A percentile compares a stretch with the other conserved stretches of the same genome.
phyloP scores from a whole-genome alignment of 2,113 vertebrate species.

The Eidolon helvum region DNA sequence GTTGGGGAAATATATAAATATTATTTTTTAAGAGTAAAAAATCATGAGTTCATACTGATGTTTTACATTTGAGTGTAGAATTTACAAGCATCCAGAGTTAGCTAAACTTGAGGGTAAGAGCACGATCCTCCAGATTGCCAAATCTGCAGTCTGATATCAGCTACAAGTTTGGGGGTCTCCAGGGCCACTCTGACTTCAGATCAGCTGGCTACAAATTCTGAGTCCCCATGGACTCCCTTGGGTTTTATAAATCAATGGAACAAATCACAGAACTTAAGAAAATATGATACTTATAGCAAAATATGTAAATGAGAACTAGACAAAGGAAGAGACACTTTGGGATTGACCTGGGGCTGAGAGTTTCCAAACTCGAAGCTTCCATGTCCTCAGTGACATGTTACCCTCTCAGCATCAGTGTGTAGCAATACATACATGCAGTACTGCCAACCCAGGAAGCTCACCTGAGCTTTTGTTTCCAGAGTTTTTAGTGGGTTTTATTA shows the following conservation, averaged over 20 bases:
- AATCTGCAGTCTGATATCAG: not conserved
- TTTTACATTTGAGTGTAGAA: not conserved
- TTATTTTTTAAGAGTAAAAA: not conserved
- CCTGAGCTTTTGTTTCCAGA: not conserved
- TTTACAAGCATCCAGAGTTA: not conserved
- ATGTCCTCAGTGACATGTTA: not conserved
- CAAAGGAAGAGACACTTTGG: not conserved
- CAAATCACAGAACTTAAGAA: not conserved
- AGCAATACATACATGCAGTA: not conserved
- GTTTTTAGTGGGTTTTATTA: not conserved
- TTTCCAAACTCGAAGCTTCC: not conserved
- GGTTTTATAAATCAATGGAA: not conserved
- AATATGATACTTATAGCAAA: not conserved
- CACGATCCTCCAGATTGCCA: not conserved
- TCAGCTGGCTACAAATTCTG: not conserved
- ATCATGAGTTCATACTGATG: not conserved
- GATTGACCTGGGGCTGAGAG: not conserved
- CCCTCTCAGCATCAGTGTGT: not conserved
- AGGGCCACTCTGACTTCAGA: not conserved
- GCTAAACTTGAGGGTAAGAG: not conserved
- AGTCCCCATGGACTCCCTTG: not conserved
- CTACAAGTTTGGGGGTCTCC: not conserved
- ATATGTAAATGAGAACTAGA: not conserved
- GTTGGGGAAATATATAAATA: not conserved
- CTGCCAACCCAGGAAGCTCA: not conserved